Base-by-base conservation (phyloP, 64 coral and sea anemone genomes). In the Dendrophyllia cribrosa region DNA sequence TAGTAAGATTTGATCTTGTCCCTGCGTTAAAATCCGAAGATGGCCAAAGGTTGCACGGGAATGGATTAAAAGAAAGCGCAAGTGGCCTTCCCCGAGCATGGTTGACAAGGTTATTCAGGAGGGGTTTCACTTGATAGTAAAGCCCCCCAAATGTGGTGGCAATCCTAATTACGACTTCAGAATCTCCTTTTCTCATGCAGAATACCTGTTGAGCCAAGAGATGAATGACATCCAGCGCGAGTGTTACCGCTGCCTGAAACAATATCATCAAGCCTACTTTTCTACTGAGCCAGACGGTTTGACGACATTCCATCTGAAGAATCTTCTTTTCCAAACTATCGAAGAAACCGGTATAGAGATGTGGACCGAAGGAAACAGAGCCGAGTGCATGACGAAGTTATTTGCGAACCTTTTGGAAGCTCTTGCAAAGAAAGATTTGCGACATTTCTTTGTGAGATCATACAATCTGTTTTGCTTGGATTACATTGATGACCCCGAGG, bases 131-230 rank as follows among this genome's bases (percentile, higher is more conserved):
- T 25, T 90, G 10, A 76, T 90, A 0, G 88, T 90, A 14, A 90
- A 90, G 81, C 58, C 25, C 23, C 88, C 88, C 9, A 81, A 90
- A 51, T 20, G 5, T 20, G 26, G 71, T 24, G 88, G 78, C 4
- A 82, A 90, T 53, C 88, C 52, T 7, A 10, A 55, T 7, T 55
- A 10, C 52, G 52, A 55, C 52, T 55, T 55, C 0, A 55, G 88
- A 53, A 71, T 90, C 61, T 90, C 88, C 7, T 90, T 90, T 51
- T 90, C 88, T 14, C 78, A 90, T 59, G 88, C 88, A 14, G 88
- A 90, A 72, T 82, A 59, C 88, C 7, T 90, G 49, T 51, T 90
- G 53, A 90, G 88, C 13, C 88, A 89, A 47, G 75, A 78, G 58
- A 89, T 89, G 73, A 78, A 24, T 64, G 65, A 7, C 8, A 15